These are phyloP conservation scores for Mimachlamys varia DNA, from an alignment of 2,888 invertebrate genomes.

Conservation along the genomic window DNA sequence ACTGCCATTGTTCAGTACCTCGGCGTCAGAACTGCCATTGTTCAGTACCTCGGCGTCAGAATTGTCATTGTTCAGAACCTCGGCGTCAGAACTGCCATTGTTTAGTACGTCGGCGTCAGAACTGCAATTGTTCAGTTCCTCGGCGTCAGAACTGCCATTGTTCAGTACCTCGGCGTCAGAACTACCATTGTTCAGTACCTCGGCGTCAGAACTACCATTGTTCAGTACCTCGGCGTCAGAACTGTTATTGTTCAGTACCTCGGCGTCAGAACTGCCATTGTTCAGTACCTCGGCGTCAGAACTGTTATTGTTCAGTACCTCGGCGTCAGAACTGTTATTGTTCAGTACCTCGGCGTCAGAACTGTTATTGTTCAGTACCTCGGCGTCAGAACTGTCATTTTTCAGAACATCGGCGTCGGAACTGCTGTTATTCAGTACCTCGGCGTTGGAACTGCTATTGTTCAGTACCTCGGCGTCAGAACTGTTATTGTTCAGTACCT, in stretches of 20 bases:
- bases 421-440: neutral
- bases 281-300: neutral
- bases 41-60: neutral
- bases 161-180: neutral
- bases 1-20: neutral
- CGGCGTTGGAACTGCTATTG: neutral
- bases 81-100: neutral
- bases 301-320: neutral
- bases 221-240: neutral
- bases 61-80: neutral
- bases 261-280: neutral
- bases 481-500: neutral
- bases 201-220: neutral
- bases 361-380: neutral
- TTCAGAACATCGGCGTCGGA: neutral
- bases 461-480: neutral
- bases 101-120: neutral
- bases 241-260: neutral
- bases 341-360: neutral
- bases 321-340: neutral
- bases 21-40: neutral
- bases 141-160: neutral
- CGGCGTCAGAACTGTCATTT: neutral
- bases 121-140: neutral
- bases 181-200: neutral